A percentile compares a stretch with the other conserved stretches of the same genome.
These are phyloP conservation scores for Dipodomys merriami DNA, from an alignment of 2,113 vertebrate genomes.

Conservation along the genomic window DNA sequence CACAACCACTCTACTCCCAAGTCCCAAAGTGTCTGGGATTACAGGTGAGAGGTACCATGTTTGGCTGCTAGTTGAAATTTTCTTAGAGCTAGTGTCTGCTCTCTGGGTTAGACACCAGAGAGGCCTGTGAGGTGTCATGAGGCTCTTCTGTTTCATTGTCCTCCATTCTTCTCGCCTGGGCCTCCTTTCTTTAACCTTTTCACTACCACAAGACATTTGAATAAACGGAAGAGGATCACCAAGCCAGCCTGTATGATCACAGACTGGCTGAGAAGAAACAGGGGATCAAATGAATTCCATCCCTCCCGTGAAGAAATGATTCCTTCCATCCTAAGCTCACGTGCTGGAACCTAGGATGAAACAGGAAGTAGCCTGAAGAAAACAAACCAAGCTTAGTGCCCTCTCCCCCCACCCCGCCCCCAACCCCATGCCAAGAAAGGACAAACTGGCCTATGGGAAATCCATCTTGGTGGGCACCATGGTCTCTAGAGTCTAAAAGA, in stretches of 20 bases:
- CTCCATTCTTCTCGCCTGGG: accelerated
- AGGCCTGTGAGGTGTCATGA: accelerated
- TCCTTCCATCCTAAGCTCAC: background rate
- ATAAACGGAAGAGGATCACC: background rate
- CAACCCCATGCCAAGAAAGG: background rate
- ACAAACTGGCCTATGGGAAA: background rate
- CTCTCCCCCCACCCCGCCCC: too few species aligned
- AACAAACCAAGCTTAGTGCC: background rate
- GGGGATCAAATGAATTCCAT: background rate
- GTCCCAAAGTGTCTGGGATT: too few species aligned
- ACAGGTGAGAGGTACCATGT: too few species aligned
- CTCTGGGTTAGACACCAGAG: background rate
- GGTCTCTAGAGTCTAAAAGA: background rate
- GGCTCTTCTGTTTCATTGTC: background rate
- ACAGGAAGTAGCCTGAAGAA: conserved; percentile 4
- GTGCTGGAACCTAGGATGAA: background rate
- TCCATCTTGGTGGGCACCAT: background rate
- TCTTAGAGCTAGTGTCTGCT: background rate
- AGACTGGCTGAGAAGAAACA: background rate
- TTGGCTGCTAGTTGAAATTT: background rate
- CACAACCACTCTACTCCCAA: too few species aligned
- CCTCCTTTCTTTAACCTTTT: background rate
- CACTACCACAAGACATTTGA: background rate
- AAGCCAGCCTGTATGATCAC: background rate
- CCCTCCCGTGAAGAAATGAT: background rate